Evolutionary conservation across 1,140 invertebrate species (phyloP).

Genomic region (Drosophila pectinifera): DNA sequence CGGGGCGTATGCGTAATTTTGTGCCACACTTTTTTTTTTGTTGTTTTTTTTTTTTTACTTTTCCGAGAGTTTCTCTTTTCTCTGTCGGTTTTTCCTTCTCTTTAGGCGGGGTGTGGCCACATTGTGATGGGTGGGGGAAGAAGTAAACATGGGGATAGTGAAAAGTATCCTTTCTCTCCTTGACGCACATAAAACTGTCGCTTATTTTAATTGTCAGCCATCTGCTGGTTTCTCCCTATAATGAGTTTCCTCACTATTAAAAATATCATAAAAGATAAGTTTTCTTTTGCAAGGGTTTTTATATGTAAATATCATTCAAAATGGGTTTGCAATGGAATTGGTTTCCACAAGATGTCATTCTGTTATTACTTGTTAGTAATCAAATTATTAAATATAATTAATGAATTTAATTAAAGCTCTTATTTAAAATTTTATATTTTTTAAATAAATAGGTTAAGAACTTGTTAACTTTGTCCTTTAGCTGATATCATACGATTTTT

Average conservation of each 20-base stretch:
- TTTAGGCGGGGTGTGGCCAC: constrained; percentile 43
- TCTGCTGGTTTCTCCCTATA: constrained; percentile 40
- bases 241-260: constrained; percentile 16
- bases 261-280: constrained; percentile 11
- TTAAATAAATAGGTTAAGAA: too few relatives aligned
- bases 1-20: constrained; percentile 72
- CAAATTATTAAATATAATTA: too few relatives aligned
- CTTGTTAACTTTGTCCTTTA: too few relatives aligned
- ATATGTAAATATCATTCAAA: background rate
- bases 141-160: constrained; percentile 21
- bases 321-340: background rate
- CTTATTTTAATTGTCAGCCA: constrained; percentile 47
- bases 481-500: too few relatives aligned
- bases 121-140: constrained; percentile 19
- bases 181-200: constrained; percentile 22
- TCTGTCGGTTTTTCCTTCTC: constrained; percentile 27
- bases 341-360: background rate
- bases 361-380: too few relatives aligned
- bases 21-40: constrained; percentile 33
- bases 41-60: constrained; percentile 22
- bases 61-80: constrained; percentile 20
- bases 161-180: constrained; percentile 26
- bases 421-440: too few relatives aligned
- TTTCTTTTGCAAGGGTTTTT: background rate
- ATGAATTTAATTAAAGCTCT: too few relatives aligned